Conservation (phyloP, 1,140 invertebrate genomes). For the Drosophila novamexicana region DNA sequence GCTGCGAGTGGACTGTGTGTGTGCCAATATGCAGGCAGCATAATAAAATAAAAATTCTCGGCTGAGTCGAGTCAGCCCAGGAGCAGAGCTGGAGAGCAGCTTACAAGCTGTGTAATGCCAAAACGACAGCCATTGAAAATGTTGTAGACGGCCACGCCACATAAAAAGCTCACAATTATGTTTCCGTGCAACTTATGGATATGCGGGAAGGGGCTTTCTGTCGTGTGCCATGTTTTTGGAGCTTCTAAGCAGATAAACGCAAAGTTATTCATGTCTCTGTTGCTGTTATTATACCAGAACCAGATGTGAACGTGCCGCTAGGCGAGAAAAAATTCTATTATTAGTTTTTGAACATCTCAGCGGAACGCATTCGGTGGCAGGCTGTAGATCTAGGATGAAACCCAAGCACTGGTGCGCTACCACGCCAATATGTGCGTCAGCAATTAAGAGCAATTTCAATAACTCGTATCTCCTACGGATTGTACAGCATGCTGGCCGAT, state of each 20-base stretch:
- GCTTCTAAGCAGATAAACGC: constrained; percentile 59
- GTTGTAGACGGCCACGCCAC: constrained; percentile 69
- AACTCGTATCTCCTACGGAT: constrained; percentile 8
- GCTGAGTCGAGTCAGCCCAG: constrained; percentile 18
- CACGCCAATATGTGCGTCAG: constrained; percentile 7
- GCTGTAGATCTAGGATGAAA: neutral
- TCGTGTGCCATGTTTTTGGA: constrained; percentile 24
- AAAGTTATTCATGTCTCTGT: constrained; percentile 19
- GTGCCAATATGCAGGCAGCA: constrained; percentile 75
- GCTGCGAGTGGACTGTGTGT: constrained; percentile 16
- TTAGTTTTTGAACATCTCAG: constrained; percentile 69
- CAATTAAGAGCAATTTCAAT: constrained; percentile 52
- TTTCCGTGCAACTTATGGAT: constrained; percentile 34
- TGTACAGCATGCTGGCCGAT: constrained; percentile 32
- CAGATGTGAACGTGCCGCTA: constrained; percentile 68
- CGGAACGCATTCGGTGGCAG: constrained; percentile 31
- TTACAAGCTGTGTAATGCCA: constrained; percentile 80
- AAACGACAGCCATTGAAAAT: constrained; percentile 73
- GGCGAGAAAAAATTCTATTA: constrained; percentile 59
- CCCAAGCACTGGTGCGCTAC: constrained; percentile 27
- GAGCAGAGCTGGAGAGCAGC: constrained; percentile 34
- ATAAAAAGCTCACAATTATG: constrained; percentile 79
- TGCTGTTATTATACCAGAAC: constrained; percentile 25
- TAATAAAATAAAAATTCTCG: constrained; percentile 78
- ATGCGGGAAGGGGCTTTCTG: neutral